A percentile compares a stretch with the other conserved stretches of the same genome.
Conservation (phyloP, 1,140 invertebrate genomes). For the Carposina sasakii region DNA sequence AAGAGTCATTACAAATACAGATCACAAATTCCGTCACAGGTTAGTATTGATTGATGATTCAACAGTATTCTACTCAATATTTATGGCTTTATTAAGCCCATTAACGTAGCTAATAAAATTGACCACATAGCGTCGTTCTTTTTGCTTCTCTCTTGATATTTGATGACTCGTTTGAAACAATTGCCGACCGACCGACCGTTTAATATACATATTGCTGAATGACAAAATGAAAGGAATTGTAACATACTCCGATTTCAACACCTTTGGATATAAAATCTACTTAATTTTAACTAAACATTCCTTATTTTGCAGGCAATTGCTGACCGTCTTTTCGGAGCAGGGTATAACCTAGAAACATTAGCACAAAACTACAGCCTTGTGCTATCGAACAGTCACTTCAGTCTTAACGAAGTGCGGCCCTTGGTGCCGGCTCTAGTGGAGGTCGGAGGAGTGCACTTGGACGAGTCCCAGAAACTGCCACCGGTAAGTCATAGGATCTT, state of each 20-base stretch:
- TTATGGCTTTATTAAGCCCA: too few species aligned
- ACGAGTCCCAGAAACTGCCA: constrained; percentile 49
- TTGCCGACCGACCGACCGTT: too few species aligned
- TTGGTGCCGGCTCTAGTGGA: constrained; percentile 74
- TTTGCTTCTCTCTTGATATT: too few species aligned
- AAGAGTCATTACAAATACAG: constrained; percentile 53
- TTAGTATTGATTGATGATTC: constrained; percentile 18
- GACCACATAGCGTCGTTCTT: too few species aligned
- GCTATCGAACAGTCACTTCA: constrained; percentile 76
- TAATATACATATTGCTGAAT: too few species aligned
- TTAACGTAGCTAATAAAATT: too few species aligned
- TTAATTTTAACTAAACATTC: constrained; percentile 4
- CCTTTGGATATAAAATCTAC: too few species aligned
- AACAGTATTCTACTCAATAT: too few species aligned
- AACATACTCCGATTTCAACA: too few species aligned
- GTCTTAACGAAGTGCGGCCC: constrained; percentile 75
- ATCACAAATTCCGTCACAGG: constrained; percentile 60
- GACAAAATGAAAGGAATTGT: too few species aligned
- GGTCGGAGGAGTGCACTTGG: constrained; percentile 74
- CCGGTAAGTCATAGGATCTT: constrained; percentile 43
- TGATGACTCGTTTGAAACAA: too few species aligned
- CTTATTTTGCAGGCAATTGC: constrained; percentile 44
- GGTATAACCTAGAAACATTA: constrained; percentile 69
- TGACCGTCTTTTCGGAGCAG: constrained; percentile 61
- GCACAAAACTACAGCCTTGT: constrained; percentile 75